Evolutionary conservation across 2,797 vertebrate genomes (phyloP), one percentile per base, ranked within the genome.

Genomic region (Falco columbarius): DNA sequence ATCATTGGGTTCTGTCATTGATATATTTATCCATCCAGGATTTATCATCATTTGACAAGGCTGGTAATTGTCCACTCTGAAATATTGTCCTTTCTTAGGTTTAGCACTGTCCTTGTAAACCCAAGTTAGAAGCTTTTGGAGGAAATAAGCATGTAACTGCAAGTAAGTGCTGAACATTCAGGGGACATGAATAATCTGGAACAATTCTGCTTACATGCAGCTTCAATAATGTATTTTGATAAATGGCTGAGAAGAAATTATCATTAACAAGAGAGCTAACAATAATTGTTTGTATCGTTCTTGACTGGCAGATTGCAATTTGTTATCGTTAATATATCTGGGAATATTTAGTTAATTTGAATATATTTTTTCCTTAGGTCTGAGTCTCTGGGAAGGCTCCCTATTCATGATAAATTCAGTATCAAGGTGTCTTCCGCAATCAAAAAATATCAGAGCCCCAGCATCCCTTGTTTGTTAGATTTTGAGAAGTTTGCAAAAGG

Each of bases 401-500:
- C 74, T 88, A 38, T 38, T 95, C 15, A 94, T 26, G 77, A 79
- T 55, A 96, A 97, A 84, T 87, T 71, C 68, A 81, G 62, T 32
- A 93, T 96, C 46, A 93, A 51, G 56, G 5, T 96, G 71, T 95
- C 97, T 86, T n/a, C 81, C 47, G 73, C 71, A 61, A 52, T 91
- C 61, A 81, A 83, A 62, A 49, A 21, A 38, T 74, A 58, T 70
- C 96, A 82, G 73, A 95, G 91, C 59, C 82, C 81, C 54, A 98
- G 98, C 44, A 90, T 98, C 4, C 98, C 98, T 65, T 38, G 10
- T 18, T 22, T 68, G 12, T 94, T 98, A 93, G 91, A 98, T 96
- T 98, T 98, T 97, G 91, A 98, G 58, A 88, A 87, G 54, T 98
- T 98, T 96, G 26, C 58, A 22, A 10, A 86, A 61, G 71, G 46